Conservation (phyloP, 2,888 invertebrate genomes). For the Zygothrica quintamaculata region DNA sequence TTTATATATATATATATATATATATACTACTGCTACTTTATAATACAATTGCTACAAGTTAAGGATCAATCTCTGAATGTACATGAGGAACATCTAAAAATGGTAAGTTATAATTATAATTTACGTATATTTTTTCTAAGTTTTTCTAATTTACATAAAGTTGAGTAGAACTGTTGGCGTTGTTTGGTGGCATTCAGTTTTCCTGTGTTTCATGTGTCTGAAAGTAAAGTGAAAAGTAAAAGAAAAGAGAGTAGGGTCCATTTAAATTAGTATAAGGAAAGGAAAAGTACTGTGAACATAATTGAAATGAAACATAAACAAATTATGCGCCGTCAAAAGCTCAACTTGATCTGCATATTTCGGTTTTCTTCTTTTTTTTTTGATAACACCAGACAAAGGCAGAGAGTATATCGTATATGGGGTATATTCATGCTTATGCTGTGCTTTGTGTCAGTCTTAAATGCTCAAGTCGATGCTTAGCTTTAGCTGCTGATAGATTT, state of each 20-base stretch:
- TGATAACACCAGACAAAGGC: conserved; percentile 32
- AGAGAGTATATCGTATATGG: background rate
- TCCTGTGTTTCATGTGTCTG: no score
- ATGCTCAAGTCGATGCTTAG: conserved; percentile 57
- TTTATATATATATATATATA: no score
- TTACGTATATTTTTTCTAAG: no score
- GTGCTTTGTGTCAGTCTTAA: conserved; percentile 50
- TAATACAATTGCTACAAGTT: no score
- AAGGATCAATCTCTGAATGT: no score
- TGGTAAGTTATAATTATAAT: no score
- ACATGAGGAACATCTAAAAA: no score
- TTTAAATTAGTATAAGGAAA: background rate
- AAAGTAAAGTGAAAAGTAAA: no score
- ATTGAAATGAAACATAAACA: conserved; percentile 76
- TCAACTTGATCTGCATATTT: conserved; percentile 69
- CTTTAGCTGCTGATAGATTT: conserved; percentile 65
- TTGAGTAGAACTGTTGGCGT: no score
- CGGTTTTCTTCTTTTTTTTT: conserved; percentile 41
- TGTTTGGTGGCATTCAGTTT: no score
- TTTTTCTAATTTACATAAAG: no score
- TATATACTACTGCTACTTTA: no score
- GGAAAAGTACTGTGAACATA: conserved; percentile 34
- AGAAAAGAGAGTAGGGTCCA: background rate
- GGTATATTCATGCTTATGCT: background rate
- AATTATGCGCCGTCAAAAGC: conserved; percentile 64